Evolutionary conservation across 2,797 vertebrate species (phyloP), one percentile per base, ranked within the genome.

Genomic region (Chaetodon trifasciatus): DNA sequence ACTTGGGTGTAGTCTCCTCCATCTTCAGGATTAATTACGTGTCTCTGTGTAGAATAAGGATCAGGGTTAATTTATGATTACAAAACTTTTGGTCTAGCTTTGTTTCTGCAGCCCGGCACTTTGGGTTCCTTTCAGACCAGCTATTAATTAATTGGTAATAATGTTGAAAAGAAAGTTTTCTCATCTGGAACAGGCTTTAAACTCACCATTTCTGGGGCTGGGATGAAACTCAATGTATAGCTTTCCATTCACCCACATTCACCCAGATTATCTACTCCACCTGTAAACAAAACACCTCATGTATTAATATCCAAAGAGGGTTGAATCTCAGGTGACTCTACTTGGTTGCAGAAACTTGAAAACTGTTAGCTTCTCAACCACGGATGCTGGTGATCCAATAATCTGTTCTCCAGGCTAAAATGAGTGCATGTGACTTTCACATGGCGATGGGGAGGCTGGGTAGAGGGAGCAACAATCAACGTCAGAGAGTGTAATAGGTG

Each of bases 391-490:
- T 32, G 28, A 32, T 32, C 28, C 28, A 3, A 70, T 8, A 15
- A n/a, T 53, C 8, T 76, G 15, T 75, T 21, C 66, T 53, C 44
- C 65, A 94, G 92, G 65, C 53, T 21, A 90, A 90, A 72, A 37
- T 92, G 37, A 56, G 52, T 40, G 15, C 53, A 24, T 83, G 67
- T 2, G 78, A 84, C 16, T 21, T 89, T 2, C 42, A 76, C 6
- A 84, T 88, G 63, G 71, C 72, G 24, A 94, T 39, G 86, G 88
- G n/a, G n/a, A n/a, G n/a, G n/a, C 28, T 28, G 28, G 28, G 28
- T 28, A 28, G 28, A 28, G 28, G 28, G 1, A 28, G 28, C 28
- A 10, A 35, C 85, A 49, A 44, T 93, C 52, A 79, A 89, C 86
- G 91, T 94, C 60, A 60, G 24, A 1, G 90, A 94, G 8, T 40